Conservation (phyloP, 1,140 invertebrate genomes). For the Mercenaria mercenaria region DNA sequence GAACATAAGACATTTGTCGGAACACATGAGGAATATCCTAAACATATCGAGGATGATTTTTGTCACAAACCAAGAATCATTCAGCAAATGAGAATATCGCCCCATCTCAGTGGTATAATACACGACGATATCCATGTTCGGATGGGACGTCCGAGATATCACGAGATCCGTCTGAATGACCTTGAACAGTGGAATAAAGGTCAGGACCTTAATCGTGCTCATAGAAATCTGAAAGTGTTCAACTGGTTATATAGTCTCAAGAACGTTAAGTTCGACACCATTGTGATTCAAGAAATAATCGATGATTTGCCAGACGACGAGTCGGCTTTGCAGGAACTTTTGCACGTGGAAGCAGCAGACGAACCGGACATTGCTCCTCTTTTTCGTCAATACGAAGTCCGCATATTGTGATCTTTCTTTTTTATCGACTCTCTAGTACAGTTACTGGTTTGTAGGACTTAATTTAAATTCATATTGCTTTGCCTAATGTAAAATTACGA, state of each 20-base stretch:
- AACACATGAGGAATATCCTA: slow-evolving; percentile 73
- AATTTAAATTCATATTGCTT: too few species aligned
- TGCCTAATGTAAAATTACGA: too few species aligned
- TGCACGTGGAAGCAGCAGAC: slow-evolving; percentile 76
- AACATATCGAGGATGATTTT: slow-evolving; percentile 73
- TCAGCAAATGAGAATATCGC: slow-evolving; percentile 79
- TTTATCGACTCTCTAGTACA: too few species aligned
- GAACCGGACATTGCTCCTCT: slow-evolving; percentile 78
- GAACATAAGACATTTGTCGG: slow-evolving; percentile 60
- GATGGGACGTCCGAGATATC: slow-evolving; percentile 81
- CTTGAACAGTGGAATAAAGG: slow-evolving; percentile 78
- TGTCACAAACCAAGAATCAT: slow-evolving; percentile 71
- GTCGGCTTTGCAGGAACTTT: slow-evolving; percentile 52
- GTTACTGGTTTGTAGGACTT: too few species aligned
- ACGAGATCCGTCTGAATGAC: slow-evolving; percentile 76
- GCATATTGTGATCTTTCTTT: slow-evolving; percentile 42
- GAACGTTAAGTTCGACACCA: slow-evolving; percentile 71
- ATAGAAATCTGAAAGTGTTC: slow-evolving; percentile 81
- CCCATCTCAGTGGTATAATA: slow-evolving; percentile 79
- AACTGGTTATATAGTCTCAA: slow-evolving; percentile 81
- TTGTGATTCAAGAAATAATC: slow-evolving; percentile 59
- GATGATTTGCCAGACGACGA: slow-evolving; percentile 58
- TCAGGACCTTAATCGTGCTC: slow-evolving; percentile 70
- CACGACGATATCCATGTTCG: slow-evolving; percentile 77
- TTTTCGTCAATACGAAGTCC: slow-evolving; percentile 48